These are phyloP conservation scores for Timandra comae DNA, from an alignment of 2,888 invertebrate species.

Conservation along the genomic window DNA sequence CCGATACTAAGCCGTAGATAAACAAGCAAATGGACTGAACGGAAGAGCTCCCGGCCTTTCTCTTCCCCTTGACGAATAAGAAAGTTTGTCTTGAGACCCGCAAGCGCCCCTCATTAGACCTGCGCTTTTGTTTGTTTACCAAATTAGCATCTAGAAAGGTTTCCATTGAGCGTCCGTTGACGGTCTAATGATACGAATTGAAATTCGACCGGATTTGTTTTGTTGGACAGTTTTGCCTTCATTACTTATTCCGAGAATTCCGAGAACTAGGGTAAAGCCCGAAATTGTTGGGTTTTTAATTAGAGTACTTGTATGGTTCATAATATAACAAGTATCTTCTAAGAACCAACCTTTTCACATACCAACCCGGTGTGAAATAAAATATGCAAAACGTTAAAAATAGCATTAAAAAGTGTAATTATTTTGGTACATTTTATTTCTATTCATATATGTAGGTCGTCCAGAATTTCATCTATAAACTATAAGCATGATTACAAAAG, in stretches of 20 bases:
- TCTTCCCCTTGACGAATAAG: slow-evolving; percentile 49
- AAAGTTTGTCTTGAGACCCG: slow-evolving; percentile 64
- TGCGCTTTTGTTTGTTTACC: slow-evolving; percentile 68
- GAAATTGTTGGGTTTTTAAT: slow-evolving; percentile 4
- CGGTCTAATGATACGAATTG: slow-evolving; percentile 54
- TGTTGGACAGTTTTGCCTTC: slow-evolving; percentile 8
- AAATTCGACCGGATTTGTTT: slow-evolving; percentile 40
- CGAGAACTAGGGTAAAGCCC: slow-evolving; percentile 8
- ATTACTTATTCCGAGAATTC: slow-evolving; percentile 16
- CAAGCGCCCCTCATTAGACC: slow-evolving; percentile 66
- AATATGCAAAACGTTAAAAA: no score
- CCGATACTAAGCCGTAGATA: slow-evolving; percentile 59
- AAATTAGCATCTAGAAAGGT: slow-evolving; percentile 69
- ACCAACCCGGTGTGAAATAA: no score
- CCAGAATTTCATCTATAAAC: no score
- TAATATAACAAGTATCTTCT: no score
- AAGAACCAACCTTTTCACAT: no score
- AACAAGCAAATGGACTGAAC: slow-evolving; percentile 71
- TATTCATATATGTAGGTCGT: no score
- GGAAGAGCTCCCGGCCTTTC: slow-evolving; percentile 59
- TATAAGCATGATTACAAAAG: slow-evolving; percentile 25
- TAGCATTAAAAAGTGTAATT: no score
- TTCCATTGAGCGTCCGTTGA: slow-evolving; percentile 46
- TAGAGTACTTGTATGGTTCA: slow-evolving; percentile 8
- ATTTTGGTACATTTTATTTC: no score